Base-by-base conservation (phyloP, 92 coral and sea anemone species). In the Bergia sp. region DNA sequence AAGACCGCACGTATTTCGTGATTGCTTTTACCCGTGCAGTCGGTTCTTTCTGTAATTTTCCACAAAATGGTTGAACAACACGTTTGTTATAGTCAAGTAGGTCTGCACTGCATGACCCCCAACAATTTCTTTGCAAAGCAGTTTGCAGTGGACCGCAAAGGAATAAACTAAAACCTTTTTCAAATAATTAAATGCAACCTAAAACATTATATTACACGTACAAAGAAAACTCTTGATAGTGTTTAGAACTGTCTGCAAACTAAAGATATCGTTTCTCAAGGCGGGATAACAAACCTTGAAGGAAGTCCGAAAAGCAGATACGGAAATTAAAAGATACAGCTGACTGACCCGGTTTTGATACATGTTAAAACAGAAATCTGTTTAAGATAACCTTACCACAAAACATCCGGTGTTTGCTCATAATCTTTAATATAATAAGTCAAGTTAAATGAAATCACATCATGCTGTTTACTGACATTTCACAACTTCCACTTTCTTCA, bases 131-230 rank as follows among this genome's bases (percentile, higher is more conserved):
- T 36, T 44, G 87, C 43, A 84, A 84, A 84, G 87, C 61, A 44
- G 79, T 71, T 84, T 84, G 79, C 87, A 84, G 16, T 82, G 86
- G 58, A 82, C 86, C 86, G 86, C 86, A 66, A 64, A 82, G 86
- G 64, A 66, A 71, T 45, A 71, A 84, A 43, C 87, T 20, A 71
- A 41, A 82, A 82, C 72, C 40, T 39, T 11, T 18, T 11, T 45
- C 77, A 71, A 10, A 84, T 23, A 47, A 16, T 12, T 44, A 71
- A 84, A 84, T 13, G 45, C n/a, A 20, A 45, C 65, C n/a, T 12
- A 40, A 82, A 41, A 37, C 38, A 37, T 72, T 7, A 43, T 42
- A 84, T 11, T 37, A 11, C 15, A 84, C 8, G 39, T 38, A 29
- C 45, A 66, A 82, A 2, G 41, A 2, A 47, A 71, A 37, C 78